Percentiles rank a stretch among this genome's conserved stretches.
phyloP scores from a whole-genome alignment of 2,888 invertebrate genomes.

The Nomada fucata region DNA sequence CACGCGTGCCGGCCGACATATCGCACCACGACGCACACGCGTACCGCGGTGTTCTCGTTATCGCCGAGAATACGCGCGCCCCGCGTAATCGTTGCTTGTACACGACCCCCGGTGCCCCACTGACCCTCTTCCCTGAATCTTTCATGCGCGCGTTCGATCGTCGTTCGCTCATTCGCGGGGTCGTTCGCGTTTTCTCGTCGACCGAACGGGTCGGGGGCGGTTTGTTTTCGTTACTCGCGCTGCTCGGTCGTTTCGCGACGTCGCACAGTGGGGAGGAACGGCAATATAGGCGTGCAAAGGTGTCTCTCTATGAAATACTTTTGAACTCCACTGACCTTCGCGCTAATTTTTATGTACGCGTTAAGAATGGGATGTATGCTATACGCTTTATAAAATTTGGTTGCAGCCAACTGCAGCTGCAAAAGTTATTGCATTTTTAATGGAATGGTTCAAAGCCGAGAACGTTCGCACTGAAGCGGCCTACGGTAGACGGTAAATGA shows the following conservation, averaged over 20 bases:
- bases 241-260: neutral
- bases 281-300: no score
- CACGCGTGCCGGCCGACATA: conserved; percentile 35
- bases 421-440: no score
- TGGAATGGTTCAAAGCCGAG: no score
- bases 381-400: no score
- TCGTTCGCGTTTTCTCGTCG: neutral
- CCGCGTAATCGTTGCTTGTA: conserved; percentile 3
- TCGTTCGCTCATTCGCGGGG: neutral
- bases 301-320: no score
- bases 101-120: conserved; percentile 39
- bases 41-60: conserved; percentile 39
- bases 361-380: no score
- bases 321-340: no score
- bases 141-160: neutral
- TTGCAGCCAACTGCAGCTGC: no score
- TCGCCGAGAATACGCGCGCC: conserved; percentile 30
- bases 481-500: no score
- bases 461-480: no score
- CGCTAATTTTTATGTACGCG: no score
- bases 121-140: conserved; percentile 16
- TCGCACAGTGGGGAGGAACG: no score
- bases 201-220: neutral
- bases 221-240: neutral
- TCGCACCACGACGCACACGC: conserved; percentile 21